Evolutionary conservation across 2,113 vertebrate genomes (phyloP).

Genomic region (Tenrec ecaudatus): DNA sequence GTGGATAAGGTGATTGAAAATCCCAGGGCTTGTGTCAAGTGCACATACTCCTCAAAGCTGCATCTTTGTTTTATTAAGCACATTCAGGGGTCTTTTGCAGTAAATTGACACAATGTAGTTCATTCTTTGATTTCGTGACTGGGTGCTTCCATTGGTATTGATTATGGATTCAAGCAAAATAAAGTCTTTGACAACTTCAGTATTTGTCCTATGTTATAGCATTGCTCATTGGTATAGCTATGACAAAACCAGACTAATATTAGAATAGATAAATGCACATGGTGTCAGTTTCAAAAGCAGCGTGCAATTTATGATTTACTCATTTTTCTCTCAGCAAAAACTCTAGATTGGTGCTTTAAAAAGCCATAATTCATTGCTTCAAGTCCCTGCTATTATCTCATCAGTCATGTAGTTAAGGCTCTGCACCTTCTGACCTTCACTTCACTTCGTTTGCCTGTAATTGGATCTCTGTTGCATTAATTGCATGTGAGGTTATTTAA

Average conservation of each 20-base stretch:
- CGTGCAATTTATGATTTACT: conserved; percentile 29
- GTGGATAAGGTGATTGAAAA: background rate
- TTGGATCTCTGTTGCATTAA: conserved; percentile 60
- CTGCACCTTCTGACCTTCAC: conserved; percentile 61
- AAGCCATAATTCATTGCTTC: conserved; percentile 39
- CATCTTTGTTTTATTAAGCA: background rate
- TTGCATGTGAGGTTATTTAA: conserved; percentile 59
- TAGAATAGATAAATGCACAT: conserved; percentile 51
- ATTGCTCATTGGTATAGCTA: background rate
- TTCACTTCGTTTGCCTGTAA: conserved; percentile 62
- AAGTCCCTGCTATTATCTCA: conserved; percentile 37
- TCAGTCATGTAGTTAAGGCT: background rate
- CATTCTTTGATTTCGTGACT: background rate
- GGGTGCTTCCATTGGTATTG: background rate
- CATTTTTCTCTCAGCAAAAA: conserved; percentile 52
- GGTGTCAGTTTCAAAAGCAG: conserved; percentile 42
- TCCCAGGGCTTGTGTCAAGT: background rate
- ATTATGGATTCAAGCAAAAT: background rate
- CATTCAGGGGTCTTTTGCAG: background rate
- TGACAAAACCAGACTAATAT: conserved; percentile 43
- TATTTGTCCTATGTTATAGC: background rate
- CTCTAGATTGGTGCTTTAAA: conserved; percentile 60
- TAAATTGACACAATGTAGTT: background rate
- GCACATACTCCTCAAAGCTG: background rate
- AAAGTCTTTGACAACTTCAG: background rate